Percentiles rank a stretch among this genome's conserved stretches.
phyloP scores from a whole-genome alignment of 2,888 invertebrate species.

The Lacanobia oleracea region DNA sequence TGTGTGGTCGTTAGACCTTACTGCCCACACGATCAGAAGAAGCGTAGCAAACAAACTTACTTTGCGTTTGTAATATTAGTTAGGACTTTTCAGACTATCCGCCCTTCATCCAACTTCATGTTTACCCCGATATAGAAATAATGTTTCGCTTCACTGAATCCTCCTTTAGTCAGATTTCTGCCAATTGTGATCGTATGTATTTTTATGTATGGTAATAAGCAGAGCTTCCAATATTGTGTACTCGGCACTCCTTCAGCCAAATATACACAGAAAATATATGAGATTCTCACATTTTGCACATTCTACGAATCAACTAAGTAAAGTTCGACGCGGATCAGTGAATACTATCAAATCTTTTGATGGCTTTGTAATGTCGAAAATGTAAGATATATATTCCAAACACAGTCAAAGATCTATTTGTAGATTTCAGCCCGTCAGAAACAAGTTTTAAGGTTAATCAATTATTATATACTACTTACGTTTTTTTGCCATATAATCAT shows the following conservation, averaged over 20 bases:
- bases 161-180: slow-evolving; percentile 56
- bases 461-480: too few relatives aligned
- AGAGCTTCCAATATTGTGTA: slow-evolving; percentile 39
- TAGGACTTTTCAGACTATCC: slow-evolving; percentile 7
- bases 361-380: not conserved
- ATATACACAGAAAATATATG: slow-evolving; percentile 37
- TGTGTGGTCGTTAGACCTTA: too few relatives aligned
- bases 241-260: slow-evolving; percentile 42
- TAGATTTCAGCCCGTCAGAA: too few relatives aligned
- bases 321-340: slow-evolving; percentile 12
- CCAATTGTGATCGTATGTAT: slow-evolving; percentile 56
- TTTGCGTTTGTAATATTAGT: too few relatives aligned
- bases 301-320: not conserved
- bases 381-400: not conserved
- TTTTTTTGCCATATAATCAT: too few relatives aligned
- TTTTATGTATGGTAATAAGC: slow-evolving; percentile 53
- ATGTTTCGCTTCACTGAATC: slow-evolving; percentile 54
- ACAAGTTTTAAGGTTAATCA: too few relatives aligned
- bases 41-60: too few relatives aligned
- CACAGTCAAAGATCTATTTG: too few relatives aligned
- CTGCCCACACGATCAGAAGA: too few relatives aligned
- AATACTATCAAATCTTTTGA: not conserved
- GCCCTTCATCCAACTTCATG: not conserved
- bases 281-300: slow-evolving; percentile 8
- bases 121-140: slow-evolving; percentile 32